These are phyloP conservation scores for Ectemnius lituratus DNA, from an alignment of 2,888 invertebrate genomes.

Conservation along the genomic window DNA sequence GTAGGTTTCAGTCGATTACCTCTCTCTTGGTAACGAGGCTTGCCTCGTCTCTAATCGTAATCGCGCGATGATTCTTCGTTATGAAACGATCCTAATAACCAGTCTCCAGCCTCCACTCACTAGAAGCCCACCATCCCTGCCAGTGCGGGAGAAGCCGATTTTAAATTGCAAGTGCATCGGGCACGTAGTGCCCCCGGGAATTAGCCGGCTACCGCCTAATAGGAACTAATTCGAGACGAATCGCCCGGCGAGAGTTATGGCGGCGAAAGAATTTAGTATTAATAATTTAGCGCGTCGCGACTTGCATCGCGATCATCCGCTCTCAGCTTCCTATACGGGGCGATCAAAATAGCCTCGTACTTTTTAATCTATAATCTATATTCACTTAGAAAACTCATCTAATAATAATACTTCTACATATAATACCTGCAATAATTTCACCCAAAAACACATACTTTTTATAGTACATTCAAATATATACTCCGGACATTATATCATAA, in stretches of 20 bases:
- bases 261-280: conserved; percentile 63
- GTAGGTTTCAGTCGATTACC: conserved; percentile 53
- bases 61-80: conserved; percentile 53
- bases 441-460: too few relatives aligned
- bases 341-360: background rate
- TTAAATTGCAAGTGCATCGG: conserved; percentile 58
- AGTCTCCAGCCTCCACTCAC: conserved; percentile 21
- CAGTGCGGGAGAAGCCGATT: conserved; percentile 42
- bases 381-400: too few relatives aligned
- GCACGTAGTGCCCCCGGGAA: conserved; percentile 38
- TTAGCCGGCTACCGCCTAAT: conserved; percentile 56
- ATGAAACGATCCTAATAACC: conserved; percentile 57
- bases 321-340: conserved; percentile 13
- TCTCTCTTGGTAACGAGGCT: conserved; percentile 42
- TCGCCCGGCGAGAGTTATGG: conserved; percentile 57
- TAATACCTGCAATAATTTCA: too few relatives aligned
- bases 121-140: conserved; percentile 44
- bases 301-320: conserved; percentile 40
- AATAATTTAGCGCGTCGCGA: conserved; percentile 60
- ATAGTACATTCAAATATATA: too few relatives aligned
- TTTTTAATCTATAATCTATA: too few relatives aligned
- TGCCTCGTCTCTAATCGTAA: conserved; percentile 46
- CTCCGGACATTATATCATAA: too few relatives aligned
- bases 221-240: conserved; percentile 63
- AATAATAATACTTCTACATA: too few relatives aligned